Conservation (phyloP, 2,888 invertebrate genomes). For the Lithophane ornitopus region DNA sequence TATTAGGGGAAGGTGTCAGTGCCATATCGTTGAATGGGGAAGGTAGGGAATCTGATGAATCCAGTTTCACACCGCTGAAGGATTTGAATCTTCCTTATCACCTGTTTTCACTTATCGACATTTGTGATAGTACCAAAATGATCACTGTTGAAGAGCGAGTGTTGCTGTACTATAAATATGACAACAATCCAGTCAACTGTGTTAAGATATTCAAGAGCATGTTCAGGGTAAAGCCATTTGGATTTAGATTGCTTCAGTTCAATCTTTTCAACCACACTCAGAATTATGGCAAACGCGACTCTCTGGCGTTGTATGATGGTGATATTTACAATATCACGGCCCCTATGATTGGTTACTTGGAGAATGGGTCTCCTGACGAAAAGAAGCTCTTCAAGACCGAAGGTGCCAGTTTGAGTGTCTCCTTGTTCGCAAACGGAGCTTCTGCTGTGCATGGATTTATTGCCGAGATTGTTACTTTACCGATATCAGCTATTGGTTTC, state of each 20-base stretch:
- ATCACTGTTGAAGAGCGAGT: slow-evolving; percentile 97
- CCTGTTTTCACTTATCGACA: slow-evolving; percentile 98
- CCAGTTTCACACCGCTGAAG: slow-evolving; percentile 96
- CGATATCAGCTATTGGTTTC: slow-evolving; percentile 97
- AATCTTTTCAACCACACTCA: slow-evolving; percentile 97
- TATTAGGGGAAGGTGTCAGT: slow-evolving; percentile 97
- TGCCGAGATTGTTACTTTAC: slow-evolving; percentile 98
- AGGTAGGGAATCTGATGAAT: slow-evolving; percentile 96
- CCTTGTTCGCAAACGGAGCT: slow-evolving; percentile 98
- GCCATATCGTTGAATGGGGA: slow-evolving; percentile 98
- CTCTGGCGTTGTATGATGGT: slow-evolving; percentile 97
- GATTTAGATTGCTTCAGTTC: slow-evolving; percentile 97
- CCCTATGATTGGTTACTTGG: slow-evolving; percentile 93
- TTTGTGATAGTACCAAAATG: slow-evolving; percentile 98
- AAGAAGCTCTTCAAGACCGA: slow-evolving; percentile 94
- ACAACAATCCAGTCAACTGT: slow-evolving; percentile 98
- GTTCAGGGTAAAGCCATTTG: slow-evolving; percentile 96
- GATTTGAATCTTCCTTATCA: slow-evolving; percentile 96
- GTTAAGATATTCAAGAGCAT: slow-evolving; percentile 98
- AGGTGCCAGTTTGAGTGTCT: slow-evolving; percentile 96
- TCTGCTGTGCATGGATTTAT: slow-evolving; percentile 98
- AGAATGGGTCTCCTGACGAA: slow-evolving; percentile 93
- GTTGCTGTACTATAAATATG: slow-evolving; percentile 98
- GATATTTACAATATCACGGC: slow-evolving; percentile 97
- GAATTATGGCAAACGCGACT: slow-evolving; percentile 95